These are phyloP conservation scores for Gnatocerus cornutus DNA, from an alignment of 2,888 invertebrate species.

Conservation along the genomic window DNA sequence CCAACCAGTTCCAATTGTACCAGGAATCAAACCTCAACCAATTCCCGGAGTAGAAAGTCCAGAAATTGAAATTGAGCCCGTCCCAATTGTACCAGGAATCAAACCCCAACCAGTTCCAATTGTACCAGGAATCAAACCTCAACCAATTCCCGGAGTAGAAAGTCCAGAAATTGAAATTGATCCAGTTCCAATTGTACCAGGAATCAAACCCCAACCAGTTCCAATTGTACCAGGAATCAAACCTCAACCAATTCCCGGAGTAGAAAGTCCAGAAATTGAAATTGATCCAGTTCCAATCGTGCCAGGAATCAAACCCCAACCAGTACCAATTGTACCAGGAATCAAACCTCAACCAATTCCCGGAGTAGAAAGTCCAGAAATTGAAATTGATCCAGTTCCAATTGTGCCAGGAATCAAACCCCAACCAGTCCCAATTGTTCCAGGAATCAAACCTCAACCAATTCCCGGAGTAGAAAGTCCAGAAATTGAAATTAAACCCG, in stretches of 20 bases:
- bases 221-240: slow-evolving; percentile 37
- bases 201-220: slow-evolving; percentile 16
- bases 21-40: slow-evolving; percentile 24
- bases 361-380: slow-evolving; percentile 1
- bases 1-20: slow-evolving; percentile 9
- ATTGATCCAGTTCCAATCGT: slow-evolving; percentile 14
- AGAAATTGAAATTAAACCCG: slow-evolving; percentile 27
- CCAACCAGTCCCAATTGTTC: slow-evolving; percentile 15
- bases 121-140: slow-evolving; percentile 22
- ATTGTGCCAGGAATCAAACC: slow-evolving; percentile 7
- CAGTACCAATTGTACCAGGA: slow-evolving; percentile 22
- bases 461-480: slow-evolving; percentile 8
- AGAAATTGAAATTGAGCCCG: slow-evolving; percentile 1
- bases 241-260: slow-evolving; percentile 24
- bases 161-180: too few species aligned
- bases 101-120: slow-evolving; percentile 14
- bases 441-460: slow-evolving; percentile 27
- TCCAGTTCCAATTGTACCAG: too few species aligned
- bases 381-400: slow-evolving; percentile 21
- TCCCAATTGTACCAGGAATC: slow-evolving; percentile 26
- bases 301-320: not conserved
- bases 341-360: slow-evolving; percentile 18
- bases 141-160: too few species aligned
- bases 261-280: slow-evolving; percentile 26
- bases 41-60: slow-evolving; percentile 10